Conservation (phyloP, 2,797 vertebrate species). For the Acanthornis magna region DNA sequence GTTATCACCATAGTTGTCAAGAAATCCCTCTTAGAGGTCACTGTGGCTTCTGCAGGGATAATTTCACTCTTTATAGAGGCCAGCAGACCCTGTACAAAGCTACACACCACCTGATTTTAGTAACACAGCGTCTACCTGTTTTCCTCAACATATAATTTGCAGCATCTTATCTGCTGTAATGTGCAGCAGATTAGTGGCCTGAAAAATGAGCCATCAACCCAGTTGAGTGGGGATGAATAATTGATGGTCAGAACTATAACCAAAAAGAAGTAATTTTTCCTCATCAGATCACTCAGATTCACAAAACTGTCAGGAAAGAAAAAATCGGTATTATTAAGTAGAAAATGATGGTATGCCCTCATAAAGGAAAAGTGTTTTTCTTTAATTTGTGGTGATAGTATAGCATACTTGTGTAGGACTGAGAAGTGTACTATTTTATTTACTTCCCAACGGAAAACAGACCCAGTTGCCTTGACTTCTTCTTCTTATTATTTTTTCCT, state of each 20-base stretch:
- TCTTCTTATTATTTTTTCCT: background rate
- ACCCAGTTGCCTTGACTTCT: background rate
- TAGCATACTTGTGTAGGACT: background rate
- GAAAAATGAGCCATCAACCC: background rate
- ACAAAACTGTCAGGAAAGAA: background rate
- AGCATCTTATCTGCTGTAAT: background rate
- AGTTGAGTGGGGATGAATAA: background rate
- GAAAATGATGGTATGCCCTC: background rate
- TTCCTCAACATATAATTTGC: background rate
- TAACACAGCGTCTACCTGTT: background rate
- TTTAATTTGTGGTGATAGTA: background rate
- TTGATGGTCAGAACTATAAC: background rate
- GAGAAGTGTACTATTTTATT: background rate
- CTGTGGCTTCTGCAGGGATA: background rate
- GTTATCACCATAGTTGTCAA: background rate
- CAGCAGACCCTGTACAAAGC: background rate
- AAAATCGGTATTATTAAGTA: background rate
- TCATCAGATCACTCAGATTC: background rate
- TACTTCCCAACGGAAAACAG: background rate
- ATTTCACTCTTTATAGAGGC: background rate
- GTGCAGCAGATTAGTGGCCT: background rate
- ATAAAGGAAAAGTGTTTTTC: background rate
- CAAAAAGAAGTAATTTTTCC: background rate
- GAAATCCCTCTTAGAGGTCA: background rate
- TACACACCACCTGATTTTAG: background rate